Percentiles rank a stretch among this genome's conserved stretches.
Evolutionary conservation across 2,797 vertebrate species (phyloP).

Genomic region (Bryconaethiops microstoma): DNA sequence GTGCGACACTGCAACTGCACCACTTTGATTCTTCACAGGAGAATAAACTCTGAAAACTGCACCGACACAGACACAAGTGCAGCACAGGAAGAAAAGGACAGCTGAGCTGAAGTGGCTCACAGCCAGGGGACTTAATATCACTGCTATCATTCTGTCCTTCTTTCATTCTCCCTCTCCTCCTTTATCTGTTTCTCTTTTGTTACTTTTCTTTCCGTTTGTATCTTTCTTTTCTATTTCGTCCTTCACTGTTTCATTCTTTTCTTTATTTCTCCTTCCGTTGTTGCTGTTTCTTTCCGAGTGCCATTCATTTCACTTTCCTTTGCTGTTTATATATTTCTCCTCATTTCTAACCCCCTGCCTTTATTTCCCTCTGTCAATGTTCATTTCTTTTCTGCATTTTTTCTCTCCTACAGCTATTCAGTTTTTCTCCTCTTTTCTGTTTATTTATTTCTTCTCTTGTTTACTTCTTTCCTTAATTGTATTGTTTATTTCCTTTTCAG

Average conservation of each 20-base stretch:
- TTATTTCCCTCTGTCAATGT: no score
- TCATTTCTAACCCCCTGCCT: not conserved
- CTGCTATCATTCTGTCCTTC: not conserved
- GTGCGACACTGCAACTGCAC: conserved; percentile 34
- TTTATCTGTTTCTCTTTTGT: not conserved
- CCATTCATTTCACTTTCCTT: not conserved
- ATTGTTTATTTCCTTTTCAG: no score
- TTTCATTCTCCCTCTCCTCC: not conserved
- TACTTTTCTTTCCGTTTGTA: not conserved
- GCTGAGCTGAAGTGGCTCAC: conserved; percentile 22
- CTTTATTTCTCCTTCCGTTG: not conserved
- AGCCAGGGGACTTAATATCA: not conserved
- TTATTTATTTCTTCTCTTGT: not conserved
- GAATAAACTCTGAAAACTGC: conserved; percentile 7
- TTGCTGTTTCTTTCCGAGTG: no score
- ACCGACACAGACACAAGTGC: not conserved
- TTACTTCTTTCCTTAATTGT: not conserved
- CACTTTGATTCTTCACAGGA: not conserved
- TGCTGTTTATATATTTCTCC: conserved; percentile 33
- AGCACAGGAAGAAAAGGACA: not conserved
- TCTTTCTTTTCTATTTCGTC: not conserved
- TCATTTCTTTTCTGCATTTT: conserved; percentile 25
- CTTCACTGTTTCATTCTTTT: not conserved
- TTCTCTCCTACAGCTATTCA: not conserved
- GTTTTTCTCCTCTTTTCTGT: not conserved